Evolutionary conservation across 2,888 invertebrate species (phyloP).

Genomic region (Nomada lathburiana): DNA sequence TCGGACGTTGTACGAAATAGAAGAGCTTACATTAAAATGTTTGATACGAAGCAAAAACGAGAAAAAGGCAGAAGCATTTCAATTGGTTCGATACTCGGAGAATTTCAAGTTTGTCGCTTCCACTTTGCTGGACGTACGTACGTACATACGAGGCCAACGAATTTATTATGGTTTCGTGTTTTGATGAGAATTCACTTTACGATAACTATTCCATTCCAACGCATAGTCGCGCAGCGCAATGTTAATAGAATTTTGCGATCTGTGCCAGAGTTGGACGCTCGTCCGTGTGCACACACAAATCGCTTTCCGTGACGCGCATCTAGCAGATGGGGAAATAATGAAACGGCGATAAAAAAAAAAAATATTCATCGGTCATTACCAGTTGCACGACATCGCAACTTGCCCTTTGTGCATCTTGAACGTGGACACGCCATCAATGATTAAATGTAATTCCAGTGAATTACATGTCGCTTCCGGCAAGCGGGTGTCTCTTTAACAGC

Average conservation of each 20-base stretch:
- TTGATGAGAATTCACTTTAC: background rate
- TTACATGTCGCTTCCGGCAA: constrained; percentile 63
- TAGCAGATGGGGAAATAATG: constrained; percentile 36
- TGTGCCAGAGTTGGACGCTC: background rate
- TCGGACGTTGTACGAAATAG: background rate
- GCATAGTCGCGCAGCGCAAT: background rate
- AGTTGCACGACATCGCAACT: constrained; percentile 51
- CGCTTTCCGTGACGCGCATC: background rate
- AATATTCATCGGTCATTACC: constrained; percentile 59
- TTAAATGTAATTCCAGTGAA: constrained; percentile 68
- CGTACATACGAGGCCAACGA: too few relatives aligned
- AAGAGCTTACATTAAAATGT: background rate
- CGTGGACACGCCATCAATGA: constrained; percentile 62
- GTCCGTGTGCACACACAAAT: background rate
- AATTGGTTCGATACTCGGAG: background rate
- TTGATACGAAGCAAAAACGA: background rate
- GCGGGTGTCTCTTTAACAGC: constrained; percentile 56
- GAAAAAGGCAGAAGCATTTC: background rate
- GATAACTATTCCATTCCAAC: background rate
- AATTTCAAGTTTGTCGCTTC: background rate
- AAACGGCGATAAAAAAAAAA: constrained; percentile 37
- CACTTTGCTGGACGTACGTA: too few relatives aligned
- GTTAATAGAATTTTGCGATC: constrained; percentile 20
- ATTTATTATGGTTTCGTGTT: too few relatives aligned
- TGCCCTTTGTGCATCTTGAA: constrained; percentile 55